Evolutionary conservation across 2,888 invertebrate species (phyloP).

Genomic region (Euproctis similis): DNA sequence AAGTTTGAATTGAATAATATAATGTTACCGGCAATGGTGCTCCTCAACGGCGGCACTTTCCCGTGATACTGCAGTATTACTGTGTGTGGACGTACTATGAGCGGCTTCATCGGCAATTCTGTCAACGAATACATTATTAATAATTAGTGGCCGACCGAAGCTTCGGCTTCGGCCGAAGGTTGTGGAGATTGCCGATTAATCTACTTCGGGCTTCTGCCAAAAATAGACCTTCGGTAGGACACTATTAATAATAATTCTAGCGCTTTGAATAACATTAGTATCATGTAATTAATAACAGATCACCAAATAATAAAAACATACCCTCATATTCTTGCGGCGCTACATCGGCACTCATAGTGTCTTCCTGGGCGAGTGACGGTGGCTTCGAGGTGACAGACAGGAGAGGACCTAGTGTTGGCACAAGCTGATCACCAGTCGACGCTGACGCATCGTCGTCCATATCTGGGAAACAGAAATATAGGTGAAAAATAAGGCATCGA

Average conservation of each 20-base stretch:
- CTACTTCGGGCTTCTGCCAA: too few relatives aligned
- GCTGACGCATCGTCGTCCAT: constrained; percentile 56
- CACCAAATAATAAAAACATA: too few relatives aligned
- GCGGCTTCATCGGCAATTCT: constrained; percentile 47
- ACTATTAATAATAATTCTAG: too few relatives aligned
- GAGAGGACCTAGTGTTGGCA: constrained; percentile 35
- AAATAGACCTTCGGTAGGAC: too few relatives aligned
- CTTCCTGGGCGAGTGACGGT: constrained; percentile 4
- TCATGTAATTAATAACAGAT: too few relatives aligned
- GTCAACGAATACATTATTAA: constrained; percentile 11
- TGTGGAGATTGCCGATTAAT: too few relatives aligned
- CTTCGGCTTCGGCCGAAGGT: too few relatives aligned
- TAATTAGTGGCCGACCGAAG: too few relatives aligned
- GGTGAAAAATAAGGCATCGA: too few relatives aligned
- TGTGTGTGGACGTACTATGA: constrained; percentile 54
- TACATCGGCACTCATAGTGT: constrained; percentile 4
- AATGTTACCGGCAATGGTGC: constrained; percentile 58
- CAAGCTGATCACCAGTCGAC: constrained; percentile 60
- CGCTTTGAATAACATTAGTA: too few relatives aligned
- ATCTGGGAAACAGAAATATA: too few relatives aligned
- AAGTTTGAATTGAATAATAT: too few relatives aligned
- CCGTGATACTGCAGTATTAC: constrained; percentile 56
- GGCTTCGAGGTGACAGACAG: constrained; percentile 7
- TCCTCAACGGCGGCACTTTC: constrained; percentile 57
- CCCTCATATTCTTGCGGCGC: constrained; percentile 15